Evolutionary conservation across 2,888 invertebrate species (phyloP), one percentile per base, ranked within the genome.

Genomic region (Epistrophella euchroma): DNA sequence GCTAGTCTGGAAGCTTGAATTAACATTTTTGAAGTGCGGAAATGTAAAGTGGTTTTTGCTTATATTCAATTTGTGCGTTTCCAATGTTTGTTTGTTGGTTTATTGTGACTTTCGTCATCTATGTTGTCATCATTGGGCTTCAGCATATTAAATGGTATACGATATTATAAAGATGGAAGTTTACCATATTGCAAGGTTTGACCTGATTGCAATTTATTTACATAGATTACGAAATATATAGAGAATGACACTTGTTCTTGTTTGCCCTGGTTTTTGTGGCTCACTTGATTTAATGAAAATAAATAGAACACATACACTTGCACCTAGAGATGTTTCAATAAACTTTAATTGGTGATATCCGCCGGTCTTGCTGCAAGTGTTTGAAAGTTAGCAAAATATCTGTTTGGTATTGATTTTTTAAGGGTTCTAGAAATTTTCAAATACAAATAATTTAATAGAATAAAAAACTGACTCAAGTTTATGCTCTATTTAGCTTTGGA

Each of bases 11-110:
- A 81, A 62, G 80, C 70, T 77, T 81, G 50, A 55, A 81, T 81
- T 81, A 81, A 77, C 80, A 76, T 76, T 76, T 80, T 76, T 80
- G 80, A 72, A 85, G 85, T 80, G 85, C 75, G 80, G 80, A 81
- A 85, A 85, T 76, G 66, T 76, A 66, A 85, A 85, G 76, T 75
- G 72, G 72, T 68, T 76, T 72, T 68, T 52, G 22, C 47, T 73
- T 81, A 68, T 81, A 81, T 76, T 85, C 68, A 81, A 85, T 85
- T 77, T 77, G 80, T 81, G 73, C 73, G 76, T 77, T 37, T 85
- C 70, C 66, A 73, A 32, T 78, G 37, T 62, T 80, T 70, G 72
- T 60, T 35, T 15, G 7, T 25, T 37, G 9, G 45, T 45, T 45
- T 56, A 47, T 71, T 40, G 55, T 28, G 25, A 66, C 28, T 43